Evolutionary conservation across 2,888 invertebrate species (phyloP).

Genomic region (Pseudococcus longispinus): DNA sequence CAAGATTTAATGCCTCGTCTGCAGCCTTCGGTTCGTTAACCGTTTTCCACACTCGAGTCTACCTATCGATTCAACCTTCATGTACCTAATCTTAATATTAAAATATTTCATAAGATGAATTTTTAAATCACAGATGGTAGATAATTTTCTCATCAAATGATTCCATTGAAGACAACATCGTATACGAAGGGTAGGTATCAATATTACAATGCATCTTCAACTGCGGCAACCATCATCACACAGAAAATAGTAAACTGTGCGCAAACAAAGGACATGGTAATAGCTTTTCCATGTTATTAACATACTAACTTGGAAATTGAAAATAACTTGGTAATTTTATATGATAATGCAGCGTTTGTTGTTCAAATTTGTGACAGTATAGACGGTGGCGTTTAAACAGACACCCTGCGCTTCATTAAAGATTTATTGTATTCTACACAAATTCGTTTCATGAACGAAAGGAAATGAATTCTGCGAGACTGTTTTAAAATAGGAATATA

Average conservation of each 20-base stretch:
- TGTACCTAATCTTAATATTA: background rate
- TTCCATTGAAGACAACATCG: background rate
- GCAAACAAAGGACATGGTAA: conserved; percentile 49
- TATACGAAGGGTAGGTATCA: background rate
- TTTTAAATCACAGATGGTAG: background rate
- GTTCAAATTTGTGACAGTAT: conserved; percentile 53
- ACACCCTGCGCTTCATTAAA: conserved; percentile 55
- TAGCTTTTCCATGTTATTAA: conserved; percentile 57
- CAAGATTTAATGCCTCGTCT: background rate
- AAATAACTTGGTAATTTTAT: conserved; percentile 56
- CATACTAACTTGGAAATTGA: conserved; percentile 52
- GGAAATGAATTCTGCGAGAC: background rate
- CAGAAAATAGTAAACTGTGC: background rate
- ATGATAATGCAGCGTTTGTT: conserved; percentile 56
- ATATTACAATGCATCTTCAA: background rate
- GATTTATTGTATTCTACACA: conserved; percentile 53
- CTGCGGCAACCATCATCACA: background rate
- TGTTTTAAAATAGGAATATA: background rate
- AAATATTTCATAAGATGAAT: background rate
- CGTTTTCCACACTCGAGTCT: too few species aligned
- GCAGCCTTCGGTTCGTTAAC: too few species aligned
- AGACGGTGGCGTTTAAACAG: conserved; percentile 53
- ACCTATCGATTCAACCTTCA: background rate
- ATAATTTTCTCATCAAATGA: background rate
- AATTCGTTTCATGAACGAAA: conserved; percentile 26